Evolutionary conservation across 2,113 vertebrate species (phyloP).

Genomic region (Ameiurus melas): DNA sequence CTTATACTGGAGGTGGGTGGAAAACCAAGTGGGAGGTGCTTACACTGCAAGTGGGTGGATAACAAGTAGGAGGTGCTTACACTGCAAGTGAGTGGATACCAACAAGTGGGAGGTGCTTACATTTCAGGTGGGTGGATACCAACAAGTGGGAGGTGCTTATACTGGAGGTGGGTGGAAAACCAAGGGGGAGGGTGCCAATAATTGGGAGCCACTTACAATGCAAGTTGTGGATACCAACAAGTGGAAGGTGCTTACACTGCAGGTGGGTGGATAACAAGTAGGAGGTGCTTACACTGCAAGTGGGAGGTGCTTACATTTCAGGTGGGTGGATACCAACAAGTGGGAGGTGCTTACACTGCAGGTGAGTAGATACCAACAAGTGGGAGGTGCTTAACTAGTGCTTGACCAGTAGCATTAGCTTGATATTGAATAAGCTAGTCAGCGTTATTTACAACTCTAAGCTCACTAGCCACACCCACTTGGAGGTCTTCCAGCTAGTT

Average conservation of each 20-base stretch:
- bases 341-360: background rate
- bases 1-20: too few relatives aligned
- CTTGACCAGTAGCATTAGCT: background rate
- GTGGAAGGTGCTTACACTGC: background rate
- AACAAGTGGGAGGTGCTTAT: background rate
- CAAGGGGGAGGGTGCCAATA: too few relatives aligned
- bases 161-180: too few relatives aligned
- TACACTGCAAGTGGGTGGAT: too few relatives aligned
- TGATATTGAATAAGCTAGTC: background rate
- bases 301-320: background rate
- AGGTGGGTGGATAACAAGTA: background rate
- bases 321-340: background rate
- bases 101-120: background rate
- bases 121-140: background rate
- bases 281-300: background rate
- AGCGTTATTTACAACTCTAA: background rate
- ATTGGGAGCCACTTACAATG: background rate
- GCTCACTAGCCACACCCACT: background rate
- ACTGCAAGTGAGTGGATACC: background rate
- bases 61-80: too few relatives aligned
- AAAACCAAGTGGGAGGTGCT: too few relatives aligned
- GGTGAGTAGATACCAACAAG: too few relatives aligned
- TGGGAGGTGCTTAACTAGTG: too few relatives aligned
- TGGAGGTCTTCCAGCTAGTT: background rate
- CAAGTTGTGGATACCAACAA: background rate